Percentiles rank a stretch among this genome's conserved stretches.
Conservation (phyloP, 2,797 vertebrate genomes). For the Acanthis flammea region DNA sequence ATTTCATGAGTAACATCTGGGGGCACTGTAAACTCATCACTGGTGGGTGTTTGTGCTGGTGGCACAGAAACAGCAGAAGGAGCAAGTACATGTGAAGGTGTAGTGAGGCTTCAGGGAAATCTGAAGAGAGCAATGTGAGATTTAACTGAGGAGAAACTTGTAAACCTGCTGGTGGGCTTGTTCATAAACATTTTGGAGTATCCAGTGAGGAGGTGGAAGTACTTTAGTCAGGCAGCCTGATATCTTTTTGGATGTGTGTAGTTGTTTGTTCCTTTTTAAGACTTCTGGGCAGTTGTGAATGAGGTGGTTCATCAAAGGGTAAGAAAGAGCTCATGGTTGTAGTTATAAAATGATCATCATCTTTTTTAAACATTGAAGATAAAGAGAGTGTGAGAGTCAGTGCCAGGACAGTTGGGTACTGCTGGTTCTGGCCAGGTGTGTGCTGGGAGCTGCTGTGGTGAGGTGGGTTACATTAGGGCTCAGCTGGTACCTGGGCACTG, state of each 20-base stretch:
- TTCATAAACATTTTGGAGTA: not conserved
- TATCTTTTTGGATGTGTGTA: not conserved
- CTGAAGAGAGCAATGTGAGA: not conserved
- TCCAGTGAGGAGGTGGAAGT: not conserved
- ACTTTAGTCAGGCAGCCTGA: not conserved
- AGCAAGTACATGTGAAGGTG: not conserved
- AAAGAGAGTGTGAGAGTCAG: not conserved
- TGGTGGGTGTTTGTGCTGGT: not conserved
- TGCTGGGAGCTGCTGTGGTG: not conserved
- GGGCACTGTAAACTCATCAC: slow-evolving; percentile 38
- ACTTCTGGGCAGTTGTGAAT: not conserved
- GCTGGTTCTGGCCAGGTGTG: not conserved
- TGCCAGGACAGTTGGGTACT: not conserved
- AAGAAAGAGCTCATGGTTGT: not conserved
- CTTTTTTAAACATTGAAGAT: not conserved
- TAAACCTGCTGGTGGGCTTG: not conserved
- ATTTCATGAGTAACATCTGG: slow-evolving; percentile 10
- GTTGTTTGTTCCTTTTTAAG: not conserved
- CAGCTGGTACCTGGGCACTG: not conserved
- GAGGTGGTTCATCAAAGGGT: not conserved
- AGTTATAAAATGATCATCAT: not conserved
- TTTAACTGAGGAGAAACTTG: slow-evolving; percentile 27
- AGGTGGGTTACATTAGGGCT: not conserved
- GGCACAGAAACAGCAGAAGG: not conserved
- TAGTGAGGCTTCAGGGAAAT: not conserved